Evolutionary conservation across 2,113 vertebrate species (phyloP).

Genomic region (Neoarius graeffei): DNA sequence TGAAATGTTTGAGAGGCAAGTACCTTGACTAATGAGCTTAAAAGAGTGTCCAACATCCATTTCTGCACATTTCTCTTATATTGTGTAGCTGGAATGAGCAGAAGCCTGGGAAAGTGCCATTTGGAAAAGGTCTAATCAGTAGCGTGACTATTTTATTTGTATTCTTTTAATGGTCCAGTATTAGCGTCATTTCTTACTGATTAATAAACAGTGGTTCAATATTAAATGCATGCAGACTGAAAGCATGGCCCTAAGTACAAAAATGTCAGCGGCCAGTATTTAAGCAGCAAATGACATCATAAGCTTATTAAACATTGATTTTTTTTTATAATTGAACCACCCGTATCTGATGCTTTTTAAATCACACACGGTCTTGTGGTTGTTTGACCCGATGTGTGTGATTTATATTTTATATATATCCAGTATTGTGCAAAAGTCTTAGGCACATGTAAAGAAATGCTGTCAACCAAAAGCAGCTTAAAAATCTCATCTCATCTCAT

Average conservation of each 20-base stretch:
- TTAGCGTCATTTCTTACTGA: slow-evolving; percentile 40
- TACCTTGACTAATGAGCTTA: slow-evolving; percentile 3
- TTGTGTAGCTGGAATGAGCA: neutral
- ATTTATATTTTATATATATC: too few relatives aligned
- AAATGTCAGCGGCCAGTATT: slow-evolving; percentile 27
- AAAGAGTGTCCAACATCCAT: neutral
- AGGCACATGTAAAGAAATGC: too few relatives aligned
- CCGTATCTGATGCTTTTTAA: slow-evolving; percentile 41
- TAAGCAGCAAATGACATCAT: slow-evolving; percentile 48
- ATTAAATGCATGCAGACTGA: slow-evolving; percentile 48
- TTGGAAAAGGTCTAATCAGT: neutral
- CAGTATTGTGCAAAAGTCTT: too few relatives aligned
- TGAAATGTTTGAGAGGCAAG: neutral
- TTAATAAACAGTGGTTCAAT: slow-evolving; percentile 46
- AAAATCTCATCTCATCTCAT: too few relatives aligned
- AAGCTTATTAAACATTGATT: slow-evolving; percentile 57
- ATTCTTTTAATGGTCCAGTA: slow-evolving; percentile 40
- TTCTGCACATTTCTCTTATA: neutral
- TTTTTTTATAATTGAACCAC: slow-evolving; percentile 49
- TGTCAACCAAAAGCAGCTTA: too few relatives aligned
- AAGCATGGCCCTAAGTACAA: slow-evolving; percentile 4
- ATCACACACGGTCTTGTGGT: slow-evolving; percentile 36
- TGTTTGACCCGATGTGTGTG: neutral
- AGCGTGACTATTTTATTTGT: slow-evolving; percentile 8
- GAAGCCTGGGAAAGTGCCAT: neutral